Conservation (phyloP, 2,113 vertebrate species). For the Carettochelys insculpta region DNA sequence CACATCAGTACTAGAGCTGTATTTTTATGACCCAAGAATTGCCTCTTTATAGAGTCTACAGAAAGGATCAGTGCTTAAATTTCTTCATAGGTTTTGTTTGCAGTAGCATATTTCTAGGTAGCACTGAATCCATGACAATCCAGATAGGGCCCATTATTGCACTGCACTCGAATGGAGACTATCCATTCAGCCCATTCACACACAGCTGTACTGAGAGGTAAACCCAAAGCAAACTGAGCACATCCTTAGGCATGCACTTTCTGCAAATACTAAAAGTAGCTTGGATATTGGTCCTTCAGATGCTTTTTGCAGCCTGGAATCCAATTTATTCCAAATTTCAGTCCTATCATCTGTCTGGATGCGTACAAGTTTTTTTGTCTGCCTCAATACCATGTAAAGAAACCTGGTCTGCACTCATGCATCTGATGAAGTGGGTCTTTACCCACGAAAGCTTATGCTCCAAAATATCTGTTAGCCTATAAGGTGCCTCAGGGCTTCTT, state of each 20-base stretch:
- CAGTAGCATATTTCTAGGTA: background rate
- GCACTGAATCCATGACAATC: background rate
- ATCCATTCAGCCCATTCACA: background rate
- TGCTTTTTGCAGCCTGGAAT: background rate
- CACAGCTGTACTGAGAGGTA: background rate
- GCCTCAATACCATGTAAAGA: background rate
- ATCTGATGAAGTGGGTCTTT: too few relatives aligned
- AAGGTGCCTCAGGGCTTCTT: too few relatives aligned
- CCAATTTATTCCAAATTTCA: conserved; percentile 1
- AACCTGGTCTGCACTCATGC: too few relatives aligned
- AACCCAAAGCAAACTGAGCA: background rate
- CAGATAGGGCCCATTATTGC: background rate
- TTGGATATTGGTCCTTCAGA: background rate
- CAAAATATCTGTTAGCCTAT: too few relatives aligned
- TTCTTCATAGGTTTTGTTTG: background rate
- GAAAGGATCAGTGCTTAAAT: background rate
- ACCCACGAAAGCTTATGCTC: too few relatives aligned
- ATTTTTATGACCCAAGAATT: background rate
- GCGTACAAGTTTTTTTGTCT: background rate
- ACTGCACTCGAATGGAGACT: background rate
- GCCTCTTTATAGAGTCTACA: background rate
- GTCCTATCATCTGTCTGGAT: background rate
- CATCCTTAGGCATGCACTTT: background rate
- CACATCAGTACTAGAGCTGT: background rate
- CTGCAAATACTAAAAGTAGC: background rate